phyloP scores from a whole-genome alignment of 2,113 vertebrate genomes.

The Pteruthius melanotis region DNA sequence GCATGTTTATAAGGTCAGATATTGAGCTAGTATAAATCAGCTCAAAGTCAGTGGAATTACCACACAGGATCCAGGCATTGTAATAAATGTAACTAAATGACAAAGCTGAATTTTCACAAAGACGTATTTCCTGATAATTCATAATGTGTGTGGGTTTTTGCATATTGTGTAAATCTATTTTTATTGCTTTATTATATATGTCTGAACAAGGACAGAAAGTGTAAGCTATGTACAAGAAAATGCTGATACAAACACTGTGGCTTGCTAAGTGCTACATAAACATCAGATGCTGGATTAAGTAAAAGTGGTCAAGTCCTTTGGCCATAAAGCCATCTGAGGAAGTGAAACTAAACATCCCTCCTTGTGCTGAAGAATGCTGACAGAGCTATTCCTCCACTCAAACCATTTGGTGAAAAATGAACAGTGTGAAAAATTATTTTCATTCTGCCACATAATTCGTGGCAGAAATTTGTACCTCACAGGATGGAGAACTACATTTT shows the following conservation, averaged over 20 bases:
- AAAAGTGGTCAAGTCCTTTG: constrained; percentile 21
- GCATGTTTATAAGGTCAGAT: constrained; percentile 47
- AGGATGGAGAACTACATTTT: neutral
- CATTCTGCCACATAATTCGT: neutral
- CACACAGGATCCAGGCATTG: neutral
- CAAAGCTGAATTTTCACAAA: constrained; percentile 33
- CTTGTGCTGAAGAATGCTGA: neutral
- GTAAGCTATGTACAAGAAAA: neutral
- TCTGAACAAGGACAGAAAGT: constrained; percentile 16
- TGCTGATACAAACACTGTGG: constrained; percentile 39
- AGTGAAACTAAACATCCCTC: neutral
- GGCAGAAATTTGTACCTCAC: neutral
- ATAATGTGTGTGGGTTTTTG: neutral
- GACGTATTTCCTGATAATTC: neutral
- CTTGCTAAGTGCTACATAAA: constrained; percentile 43
- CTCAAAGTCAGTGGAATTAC: constrained; percentile 32
- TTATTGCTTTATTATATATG: constrained; percentile 34
- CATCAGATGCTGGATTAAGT: constrained; percentile 14
- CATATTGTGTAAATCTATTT: constrained; percentile 27
- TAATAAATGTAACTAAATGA: constrained; percentile 26
- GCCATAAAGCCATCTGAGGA: neutral
- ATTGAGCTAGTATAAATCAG: constrained; percentile 39
- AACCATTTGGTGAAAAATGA: neutral
- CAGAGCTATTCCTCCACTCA: neutral
- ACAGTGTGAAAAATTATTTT: neutral